These are phyloP conservation scores for Palythoa heliodiscus DNA, from an alignment of 92 coral and sea anemone genomes.

Conservation along the genomic window DNA sequence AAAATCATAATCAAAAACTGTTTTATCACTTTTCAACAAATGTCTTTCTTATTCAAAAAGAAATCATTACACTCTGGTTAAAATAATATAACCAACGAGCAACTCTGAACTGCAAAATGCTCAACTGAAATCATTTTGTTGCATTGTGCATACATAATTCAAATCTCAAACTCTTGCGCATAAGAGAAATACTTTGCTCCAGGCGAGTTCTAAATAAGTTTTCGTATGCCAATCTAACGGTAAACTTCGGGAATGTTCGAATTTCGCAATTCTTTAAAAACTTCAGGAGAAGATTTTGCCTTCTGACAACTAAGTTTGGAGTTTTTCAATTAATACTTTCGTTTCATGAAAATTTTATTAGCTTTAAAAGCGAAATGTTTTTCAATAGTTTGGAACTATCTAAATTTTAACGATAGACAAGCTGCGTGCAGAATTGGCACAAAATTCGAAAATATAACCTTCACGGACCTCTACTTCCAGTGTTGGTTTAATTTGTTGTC, in stretches of 20 bases:
- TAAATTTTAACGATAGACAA: neutral
- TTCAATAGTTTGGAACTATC: neutral
- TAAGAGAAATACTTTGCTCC: neutral
- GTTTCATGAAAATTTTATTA: constrained; percentile 10
- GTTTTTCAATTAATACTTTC: neutral
- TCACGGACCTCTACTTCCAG: neutral
- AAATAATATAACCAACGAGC: neutral
- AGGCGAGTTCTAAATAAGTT: neutral
- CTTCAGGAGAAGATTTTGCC: neutral
- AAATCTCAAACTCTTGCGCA: neutral
- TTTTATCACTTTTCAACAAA: neutral
- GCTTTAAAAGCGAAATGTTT: neutral
- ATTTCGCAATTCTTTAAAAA: neutral
- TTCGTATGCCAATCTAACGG: neutral
- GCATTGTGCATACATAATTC: neutral
- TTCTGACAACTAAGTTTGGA: neutral
- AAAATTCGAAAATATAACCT: neutral
- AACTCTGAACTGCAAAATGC: neutral
- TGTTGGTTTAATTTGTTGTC: neutral
- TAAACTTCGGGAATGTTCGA: neutral
- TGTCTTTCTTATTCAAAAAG: neutral
- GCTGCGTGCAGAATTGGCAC: neutral
- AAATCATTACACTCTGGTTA: neutral
- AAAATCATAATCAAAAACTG: neutral
- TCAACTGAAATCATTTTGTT: neutral